phyloP scores from a whole-genome alignment of 2,888 invertebrate species.

The Lobophora halterata region DNA sequence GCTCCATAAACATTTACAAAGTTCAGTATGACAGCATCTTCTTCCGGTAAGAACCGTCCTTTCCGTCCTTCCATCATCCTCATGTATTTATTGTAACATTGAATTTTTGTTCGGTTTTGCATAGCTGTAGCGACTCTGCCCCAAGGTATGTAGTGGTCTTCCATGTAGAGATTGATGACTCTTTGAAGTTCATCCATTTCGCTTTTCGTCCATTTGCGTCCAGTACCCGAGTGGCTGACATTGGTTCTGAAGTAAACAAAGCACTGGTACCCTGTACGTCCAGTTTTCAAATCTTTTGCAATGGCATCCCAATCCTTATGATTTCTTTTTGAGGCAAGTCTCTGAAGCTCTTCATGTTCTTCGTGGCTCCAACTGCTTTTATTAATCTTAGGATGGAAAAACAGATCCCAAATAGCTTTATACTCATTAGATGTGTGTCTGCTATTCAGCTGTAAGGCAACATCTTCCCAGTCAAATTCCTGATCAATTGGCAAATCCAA shows the following conservation, averaged over 20 bases:
- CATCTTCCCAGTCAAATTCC: constrained; percentile 82
- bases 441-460: constrained; percentile 67
- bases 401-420: constrained; percentile 85
- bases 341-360: constrained; percentile 51
- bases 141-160: constrained; percentile 88
- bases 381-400: constrained; percentile 84
- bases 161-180: constrained; percentile 82
- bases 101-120: constrained; percentile 82
- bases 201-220: constrained; percentile 82
- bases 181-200: constrained; percentile 85
- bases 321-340: constrained; percentile 51
- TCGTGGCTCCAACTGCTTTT: constrained; percentile 58
- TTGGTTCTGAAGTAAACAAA: constrained; percentile 84
- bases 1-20: constrained; percentile 82
- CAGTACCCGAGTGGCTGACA: constrained; percentile 47
- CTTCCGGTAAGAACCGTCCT: constrained; percentile 83
- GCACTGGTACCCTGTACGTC: constrained; percentile 85
- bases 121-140: constrained; percentile 83
- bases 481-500: constrained; percentile 56
- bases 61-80: constrained; percentile 68
- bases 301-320: constrained; percentile 85
- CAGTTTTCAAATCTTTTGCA: constrained; percentile 76
- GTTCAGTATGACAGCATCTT: constrained; percentile 84
- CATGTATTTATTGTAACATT: constrained; percentile 82
- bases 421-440: constrained; percentile 84